These are phyloP conservation scores for Dryobates pubescens DNA, from an alignment of 2,797 vertebrate genomes.

Conservation along the genomic window DNA sequence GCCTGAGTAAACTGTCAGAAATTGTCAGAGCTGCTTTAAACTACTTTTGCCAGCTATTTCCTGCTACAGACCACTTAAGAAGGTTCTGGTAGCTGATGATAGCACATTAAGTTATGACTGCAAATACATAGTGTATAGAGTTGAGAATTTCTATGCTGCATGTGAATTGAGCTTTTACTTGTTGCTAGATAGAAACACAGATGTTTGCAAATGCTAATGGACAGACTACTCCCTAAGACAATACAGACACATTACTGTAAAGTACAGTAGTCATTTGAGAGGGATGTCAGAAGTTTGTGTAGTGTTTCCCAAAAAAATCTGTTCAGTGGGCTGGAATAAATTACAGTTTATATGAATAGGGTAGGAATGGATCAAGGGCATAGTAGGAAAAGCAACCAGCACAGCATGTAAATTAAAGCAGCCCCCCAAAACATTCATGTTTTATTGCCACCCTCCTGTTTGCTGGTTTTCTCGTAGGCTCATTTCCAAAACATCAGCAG, in stretches of 20 bases:
- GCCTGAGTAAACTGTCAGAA: not conserved
- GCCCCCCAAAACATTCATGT: not conserved
- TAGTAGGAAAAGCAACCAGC: not conserved
- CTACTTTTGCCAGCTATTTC: conserved; percentile 12
- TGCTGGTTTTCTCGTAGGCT: not conserved
- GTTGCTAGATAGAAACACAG: not conserved
- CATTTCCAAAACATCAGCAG: not conserved
- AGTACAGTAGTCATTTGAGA: not conserved
- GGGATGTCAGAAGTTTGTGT: not conserved
- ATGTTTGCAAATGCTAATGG: not conserved
- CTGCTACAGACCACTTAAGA: not conserved
- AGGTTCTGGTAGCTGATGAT: not conserved
- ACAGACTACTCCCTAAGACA: not conserved
- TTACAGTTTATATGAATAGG: not conserved
- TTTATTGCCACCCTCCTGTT: conserved; percentile 1
- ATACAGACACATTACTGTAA: not conserved
- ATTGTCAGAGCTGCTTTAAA: not conserved
- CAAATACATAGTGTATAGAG: not conserved
- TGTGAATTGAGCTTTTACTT: not conserved
- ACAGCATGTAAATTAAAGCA: not conserved
- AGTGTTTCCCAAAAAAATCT: not conserved
- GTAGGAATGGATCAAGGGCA: not conserved
- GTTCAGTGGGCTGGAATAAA: not conserved
- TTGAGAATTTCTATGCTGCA: not conserved
- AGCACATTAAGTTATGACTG: not conserved